A percentile compares a stretch with the other conserved stretches of the same genome.
phyloP scores from a whole-genome alignment of 1,140 invertebrate genomes.

The Protaetia brevitarsis region DNA sequence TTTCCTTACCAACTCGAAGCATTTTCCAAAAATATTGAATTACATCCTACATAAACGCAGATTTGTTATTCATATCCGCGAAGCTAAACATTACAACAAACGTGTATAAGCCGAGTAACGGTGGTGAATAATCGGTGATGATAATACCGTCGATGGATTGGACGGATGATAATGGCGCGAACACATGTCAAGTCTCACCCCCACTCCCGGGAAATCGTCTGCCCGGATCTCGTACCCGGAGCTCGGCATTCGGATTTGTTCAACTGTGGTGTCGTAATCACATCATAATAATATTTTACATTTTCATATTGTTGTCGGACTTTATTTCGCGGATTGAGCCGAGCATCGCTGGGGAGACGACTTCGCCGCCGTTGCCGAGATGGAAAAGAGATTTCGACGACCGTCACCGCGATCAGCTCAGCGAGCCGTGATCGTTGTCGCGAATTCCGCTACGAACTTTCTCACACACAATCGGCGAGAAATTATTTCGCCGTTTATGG shows the following conservation, averaged over 20 bases:
- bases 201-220: slow-evolving; percentile 25
- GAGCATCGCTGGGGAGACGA: no score
- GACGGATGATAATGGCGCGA: slow-evolving; percentile 19
- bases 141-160: slow-evolving; percentile 19
- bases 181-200: slow-evolving; percentile 39
- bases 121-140: slow-evolving; percentile 15
- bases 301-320: slow-evolving; percentile 36
- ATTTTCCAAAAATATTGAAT: no score
- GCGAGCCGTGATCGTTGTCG: neutral
- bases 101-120: no score
- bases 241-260: slow-evolving; percentile 30
- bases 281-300: slow-evolving; percentile 45
- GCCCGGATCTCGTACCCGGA: slow-evolving; percentile 1
- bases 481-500: neutral
- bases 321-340: slow-evolving; percentile 31
- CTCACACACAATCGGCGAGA: neutral
- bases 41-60: no score
- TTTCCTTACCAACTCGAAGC: no score
- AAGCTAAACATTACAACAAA: no score
- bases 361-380: neutral
- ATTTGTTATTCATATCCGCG: no score
- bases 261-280: slow-evolving; percentile 39
- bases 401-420: neutral
- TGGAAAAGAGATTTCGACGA: neutral
- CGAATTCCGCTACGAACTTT: neutral